Conservation (phyloP, 2,113 vertebrate genomes). For the Pluvianellus socialis region DNA sequence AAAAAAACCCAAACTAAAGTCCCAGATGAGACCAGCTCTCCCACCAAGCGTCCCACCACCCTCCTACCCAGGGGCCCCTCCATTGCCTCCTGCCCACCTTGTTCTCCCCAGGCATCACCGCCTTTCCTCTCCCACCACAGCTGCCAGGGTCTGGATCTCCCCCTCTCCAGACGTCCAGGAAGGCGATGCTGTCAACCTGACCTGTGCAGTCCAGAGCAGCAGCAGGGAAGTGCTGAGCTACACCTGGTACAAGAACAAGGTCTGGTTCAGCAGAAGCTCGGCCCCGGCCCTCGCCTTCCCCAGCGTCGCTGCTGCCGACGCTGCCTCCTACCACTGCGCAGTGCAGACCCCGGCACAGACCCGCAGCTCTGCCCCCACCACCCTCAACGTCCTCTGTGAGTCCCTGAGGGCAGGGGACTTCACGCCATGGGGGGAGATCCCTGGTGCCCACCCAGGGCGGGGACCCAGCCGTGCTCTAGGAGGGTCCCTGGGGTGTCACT, state of each 20-base stretch:
- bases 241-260: conserved; percentile 65
- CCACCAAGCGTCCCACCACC: background rate
- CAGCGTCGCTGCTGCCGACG: background rate
- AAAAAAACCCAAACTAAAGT: background rate
- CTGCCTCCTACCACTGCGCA: conserved; percentile 64
- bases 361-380: conserved; percentile 51
- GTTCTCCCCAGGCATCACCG: too few relatives aligned
- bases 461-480: too few relatives aligned
- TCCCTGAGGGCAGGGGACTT: background rate
- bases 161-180: conserved; percentile 47
- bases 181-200: conserved; percentile 63
- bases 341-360: background rate
- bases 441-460: rapidly evolving
- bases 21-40: background rate
- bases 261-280: background rate
- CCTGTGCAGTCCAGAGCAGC: conserved; percentile 16
- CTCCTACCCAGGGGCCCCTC: background rate
- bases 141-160: conserved; percentile 51
- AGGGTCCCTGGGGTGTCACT: background rate
- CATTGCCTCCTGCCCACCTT: background rate
- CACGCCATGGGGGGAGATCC: rapidly evolving
- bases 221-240: background rate
- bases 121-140: background rate
- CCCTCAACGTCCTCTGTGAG: conserved; percentile 73
- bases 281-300: background rate